phyloP scores from a whole-genome alignment of 2,797 vertebrate species.

The Liparis tanakae region DNA sequence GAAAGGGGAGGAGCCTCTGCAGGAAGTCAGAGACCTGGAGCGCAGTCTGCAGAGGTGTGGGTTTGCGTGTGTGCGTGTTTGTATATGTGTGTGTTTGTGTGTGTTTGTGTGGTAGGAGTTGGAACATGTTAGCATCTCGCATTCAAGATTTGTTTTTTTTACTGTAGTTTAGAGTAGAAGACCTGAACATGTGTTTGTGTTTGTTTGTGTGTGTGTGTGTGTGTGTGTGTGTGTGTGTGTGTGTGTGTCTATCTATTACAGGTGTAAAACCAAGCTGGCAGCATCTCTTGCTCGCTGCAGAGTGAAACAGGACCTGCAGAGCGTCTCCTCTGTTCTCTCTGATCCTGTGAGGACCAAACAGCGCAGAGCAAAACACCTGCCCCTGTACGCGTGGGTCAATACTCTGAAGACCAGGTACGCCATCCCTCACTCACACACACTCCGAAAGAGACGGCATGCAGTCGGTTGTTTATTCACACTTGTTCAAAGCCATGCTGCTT shows the following conservation, averaged over 20 bases:
- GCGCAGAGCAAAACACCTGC: slow-evolving; percentile 82
- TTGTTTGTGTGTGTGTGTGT: background rate
- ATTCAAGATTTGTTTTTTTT: background rate
- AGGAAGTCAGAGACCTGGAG: slow-evolving; percentile 87
- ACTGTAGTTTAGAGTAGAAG: background rate
- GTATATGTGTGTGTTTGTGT: no score
- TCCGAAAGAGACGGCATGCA: background rate
- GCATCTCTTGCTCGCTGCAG: slow-evolving; percentile 90
- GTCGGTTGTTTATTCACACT: background rate
- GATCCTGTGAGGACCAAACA: slow-evolving; percentile 86
- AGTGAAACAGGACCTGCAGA: slow-evolving; percentile 87
- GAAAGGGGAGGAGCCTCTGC: slow-evolving; percentile 71
- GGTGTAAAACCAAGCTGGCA: slow-evolving; percentile 90
- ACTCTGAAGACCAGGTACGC: slow-evolving; percentile 79
- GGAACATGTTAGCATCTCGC: background rate
- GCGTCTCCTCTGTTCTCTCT: slow-evolving; percentile 86
- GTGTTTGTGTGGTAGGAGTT: background rate
- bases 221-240: slow-evolving; percentile 1
- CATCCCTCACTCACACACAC: background rate
- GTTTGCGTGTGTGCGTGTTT: background rate
- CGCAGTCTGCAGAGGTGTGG: slow-evolving; percentile 85
- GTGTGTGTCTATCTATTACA: slow-evolving; percentile 56
- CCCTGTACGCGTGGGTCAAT: slow-evolving; percentile 91
- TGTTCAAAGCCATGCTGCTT: background rate
- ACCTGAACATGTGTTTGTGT: background rate